A percentile compares a stretch with the other conserved stretches of the same genome.
phyloP scores from a whole-genome alignment of 2,113 vertebrate species.

The Protomyctophum bolini region DNA sequence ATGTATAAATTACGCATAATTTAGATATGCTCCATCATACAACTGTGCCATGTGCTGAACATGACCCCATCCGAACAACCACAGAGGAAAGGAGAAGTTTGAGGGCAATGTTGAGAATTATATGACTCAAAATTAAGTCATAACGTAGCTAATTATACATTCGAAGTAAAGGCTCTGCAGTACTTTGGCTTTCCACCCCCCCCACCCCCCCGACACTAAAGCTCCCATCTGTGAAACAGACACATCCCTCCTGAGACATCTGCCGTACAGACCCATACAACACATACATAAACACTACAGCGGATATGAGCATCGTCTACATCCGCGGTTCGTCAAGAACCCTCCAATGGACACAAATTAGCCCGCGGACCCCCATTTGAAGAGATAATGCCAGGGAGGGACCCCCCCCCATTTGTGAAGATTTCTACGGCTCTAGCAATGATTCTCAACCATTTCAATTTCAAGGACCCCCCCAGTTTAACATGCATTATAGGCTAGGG shows the following conservation, averaged over 20 bases:
- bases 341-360: too few species aligned
- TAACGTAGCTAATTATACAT: slow-evolving; percentile 58
- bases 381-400: too few species aligned
- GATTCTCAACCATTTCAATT: too few species aligned
- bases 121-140: slow-evolving; percentile 61
- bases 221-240: slow-evolving; percentile 62
- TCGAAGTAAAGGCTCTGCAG: slow-evolving; percentile 50
- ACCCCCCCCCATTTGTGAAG: too few species aligned
- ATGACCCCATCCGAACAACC: neutral
- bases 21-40: too few species aligned
- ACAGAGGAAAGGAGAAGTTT: slow-evolving; percentile 30
- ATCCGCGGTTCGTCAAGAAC: neutral
- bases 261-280: slow-evolving; percentile 60
- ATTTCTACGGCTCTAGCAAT: too few species aligned
- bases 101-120: slow-evolving; percentile 28
- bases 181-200: slow-evolving; percentile 55
- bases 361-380: too few species aligned
- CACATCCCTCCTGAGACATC: slow-evolving; percentile 55
- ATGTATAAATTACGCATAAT: too few species aligned
- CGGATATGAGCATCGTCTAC: slow-evolving; percentile 33
- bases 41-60: too few species aligned
- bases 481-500: too few species aligned
- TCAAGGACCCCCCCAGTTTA: too few species aligned
- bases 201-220: slow-evolving; percentile 34
- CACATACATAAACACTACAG: slow-evolving; percentile 46